Evolutionary conservation across 1,140 invertebrate species (phyloP).

Genomic region (Drosophila cardini): DNA sequence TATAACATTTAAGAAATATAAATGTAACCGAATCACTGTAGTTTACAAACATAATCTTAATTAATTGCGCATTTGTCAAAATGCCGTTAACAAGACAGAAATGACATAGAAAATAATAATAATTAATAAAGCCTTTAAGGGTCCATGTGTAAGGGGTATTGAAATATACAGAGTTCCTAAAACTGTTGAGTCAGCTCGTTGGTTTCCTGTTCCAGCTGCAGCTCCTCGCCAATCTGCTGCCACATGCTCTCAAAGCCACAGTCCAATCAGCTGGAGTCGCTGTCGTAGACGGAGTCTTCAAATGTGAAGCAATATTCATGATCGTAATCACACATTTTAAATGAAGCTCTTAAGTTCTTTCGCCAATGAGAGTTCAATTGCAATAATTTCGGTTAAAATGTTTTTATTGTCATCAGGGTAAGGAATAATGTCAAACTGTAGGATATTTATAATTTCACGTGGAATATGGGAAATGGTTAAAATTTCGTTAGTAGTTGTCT

Average conservation of each 20-base stretch:
- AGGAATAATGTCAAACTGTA: too few relatives aligned
- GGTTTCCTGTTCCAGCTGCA: slow-evolving; percentile 56
- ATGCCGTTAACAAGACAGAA: slow-evolving; percentile 33
- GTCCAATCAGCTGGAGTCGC: slow-evolving; percentile 48
- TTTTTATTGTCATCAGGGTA: too few relatives aligned
- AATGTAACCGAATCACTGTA: too few relatives aligned
- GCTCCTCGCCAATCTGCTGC: slow-evolving; percentile 62
- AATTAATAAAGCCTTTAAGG: slow-evolving; percentile 5
- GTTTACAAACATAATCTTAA: slow-evolving; percentile 27
- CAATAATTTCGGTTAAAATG: too few relatives aligned
- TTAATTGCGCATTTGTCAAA: slow-evolving; percentile 48
- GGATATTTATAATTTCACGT: too few relatives aligned
- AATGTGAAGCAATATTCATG: slow-evolving; percentile 67
- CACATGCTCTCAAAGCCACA: slow-evolving; percentile 70
- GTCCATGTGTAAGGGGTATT: slow-evolving; percentile 17
- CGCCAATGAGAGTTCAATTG: too few relatives aligned
- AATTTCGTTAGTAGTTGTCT: too few relatives aligned
- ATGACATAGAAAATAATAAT: slow-evolving; percentile 20
- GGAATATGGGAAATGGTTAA: too few relatives aligned
- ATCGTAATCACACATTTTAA: slow-evolving; percentile 68
- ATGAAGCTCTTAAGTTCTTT: too few relatives aligned
- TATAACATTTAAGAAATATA: too few relatives aligned
- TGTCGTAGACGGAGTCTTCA: slow-evolving; percentile 61
- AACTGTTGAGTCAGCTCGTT: slow-evolving; percentile 55
- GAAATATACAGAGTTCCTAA: slow-evolving; percentile 56